These are phyloP conservation scores for Patiria pectinifera DNA, from an alignment of 53 echinoderm and acorn worm species.

Conservation along the genomic window DNA sequence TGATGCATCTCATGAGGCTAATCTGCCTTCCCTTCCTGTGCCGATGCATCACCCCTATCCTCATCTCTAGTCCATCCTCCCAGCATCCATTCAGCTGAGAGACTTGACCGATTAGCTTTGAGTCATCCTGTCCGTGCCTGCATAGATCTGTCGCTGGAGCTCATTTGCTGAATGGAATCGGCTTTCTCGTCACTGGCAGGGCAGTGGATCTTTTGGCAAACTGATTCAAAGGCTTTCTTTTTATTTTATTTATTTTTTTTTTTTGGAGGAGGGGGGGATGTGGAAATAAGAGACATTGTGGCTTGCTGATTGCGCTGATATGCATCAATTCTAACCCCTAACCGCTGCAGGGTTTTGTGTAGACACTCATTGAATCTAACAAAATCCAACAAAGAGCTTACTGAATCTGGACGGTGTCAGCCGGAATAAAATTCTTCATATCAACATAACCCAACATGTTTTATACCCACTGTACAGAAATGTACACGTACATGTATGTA, in stretches of 20 bases:
- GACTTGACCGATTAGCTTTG: constrained; percentile 41
- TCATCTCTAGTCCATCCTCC: constrained; percentile 4
- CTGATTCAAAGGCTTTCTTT: not conserved
- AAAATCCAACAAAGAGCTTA: too few species aligned
- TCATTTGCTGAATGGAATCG: constrained; percentile 43
- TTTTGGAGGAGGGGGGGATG: not conserved
- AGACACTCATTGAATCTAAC: too few species aligned
- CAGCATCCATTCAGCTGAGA: constrained; percentile 15
- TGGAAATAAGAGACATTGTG: not conserved
- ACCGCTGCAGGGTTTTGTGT: too few species aligned
- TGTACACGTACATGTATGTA: too few species aligned
- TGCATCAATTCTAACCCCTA: not conserved
- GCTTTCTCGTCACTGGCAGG: not conserved
- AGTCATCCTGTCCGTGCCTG: constrained; percentile 33
- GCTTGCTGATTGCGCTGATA: not conserved
- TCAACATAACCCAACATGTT: too few species aligned
- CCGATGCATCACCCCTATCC: not conserved
- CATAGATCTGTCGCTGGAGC: constrained; percentile 30
- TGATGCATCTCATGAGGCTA: constrained; percentile 6
- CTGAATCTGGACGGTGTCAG: too few species aligned
- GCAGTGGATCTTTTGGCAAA: not conserved
- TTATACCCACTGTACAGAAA: too few species aligned
- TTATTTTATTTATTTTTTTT: not conserved
- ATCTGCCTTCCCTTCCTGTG: not conserved
- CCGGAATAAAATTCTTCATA: too few species aligned